Percentiles rank a stretch among this genome's conserved stretches.
Conservation (phyloP, 2,797 vertebrate species). For the Morus bassanus region DNA sequence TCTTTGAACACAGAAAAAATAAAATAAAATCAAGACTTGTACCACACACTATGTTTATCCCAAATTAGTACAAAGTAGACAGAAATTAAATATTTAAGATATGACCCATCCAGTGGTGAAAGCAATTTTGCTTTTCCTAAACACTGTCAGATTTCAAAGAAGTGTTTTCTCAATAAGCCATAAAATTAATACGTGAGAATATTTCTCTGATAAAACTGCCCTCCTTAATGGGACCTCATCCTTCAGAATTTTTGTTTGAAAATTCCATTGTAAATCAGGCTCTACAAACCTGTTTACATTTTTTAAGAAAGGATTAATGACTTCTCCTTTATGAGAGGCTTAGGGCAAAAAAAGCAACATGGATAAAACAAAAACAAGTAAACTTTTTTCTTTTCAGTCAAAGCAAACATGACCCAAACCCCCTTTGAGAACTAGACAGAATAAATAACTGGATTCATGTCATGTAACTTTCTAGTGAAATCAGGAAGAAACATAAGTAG, state of each 20-base stretch:
- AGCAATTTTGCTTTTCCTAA: conserved; percentile 32
- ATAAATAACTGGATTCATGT: not conserved
- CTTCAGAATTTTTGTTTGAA: conserved; percentile 42
- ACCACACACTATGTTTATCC: conserved; percentile 38
- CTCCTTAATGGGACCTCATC: conserved; percentile 26
- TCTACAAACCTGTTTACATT: not conserved
- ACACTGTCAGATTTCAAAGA: conserved; percentile 55
- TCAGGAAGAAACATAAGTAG: not conserved
- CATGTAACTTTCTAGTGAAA: not conserved
- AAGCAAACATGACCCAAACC: not conserved
- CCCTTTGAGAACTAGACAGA: not conserved
- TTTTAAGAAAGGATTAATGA: not conserved
- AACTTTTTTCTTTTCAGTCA: not conserved
- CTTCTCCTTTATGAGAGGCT: not conserved
- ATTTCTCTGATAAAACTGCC: not conserved
- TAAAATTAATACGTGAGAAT: not conserved
- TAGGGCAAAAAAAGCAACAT: not conserved
- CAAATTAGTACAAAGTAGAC: not conserved
- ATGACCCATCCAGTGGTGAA: conserved; percentile 7
- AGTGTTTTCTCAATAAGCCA: conserved; percentile 36
- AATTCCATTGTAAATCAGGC: conserved; percentile 5
- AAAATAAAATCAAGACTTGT: not conserved
- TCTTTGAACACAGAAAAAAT: not conserved
- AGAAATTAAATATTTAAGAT: conserved; percentile 57
- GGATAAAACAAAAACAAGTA: conserved; percentile 6